Conservation (phyloP, 2,797 vertebrate genomes). For the Enteromius unitaeniatus region DNA sequence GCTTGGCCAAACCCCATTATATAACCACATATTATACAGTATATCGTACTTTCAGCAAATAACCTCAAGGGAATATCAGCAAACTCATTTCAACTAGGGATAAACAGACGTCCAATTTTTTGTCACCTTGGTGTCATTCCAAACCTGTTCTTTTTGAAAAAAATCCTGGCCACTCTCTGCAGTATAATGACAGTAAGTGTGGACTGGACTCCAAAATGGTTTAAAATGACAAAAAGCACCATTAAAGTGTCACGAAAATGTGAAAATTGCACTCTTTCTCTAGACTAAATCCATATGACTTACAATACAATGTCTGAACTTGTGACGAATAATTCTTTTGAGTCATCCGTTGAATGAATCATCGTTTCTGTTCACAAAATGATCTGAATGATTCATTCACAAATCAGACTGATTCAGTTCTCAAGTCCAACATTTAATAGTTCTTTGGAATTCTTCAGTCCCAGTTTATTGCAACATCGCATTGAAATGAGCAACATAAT, state of each 20-base stretch:
- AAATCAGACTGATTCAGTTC: background rate
- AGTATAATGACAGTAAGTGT: background rate
- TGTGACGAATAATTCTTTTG: slow-evolving; percentile 5
- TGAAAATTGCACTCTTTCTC: background rate
- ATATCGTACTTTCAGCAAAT: slow-evolving; percentile 1
- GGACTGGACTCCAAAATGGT: background rate
- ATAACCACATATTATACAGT: too few relatives aligned
- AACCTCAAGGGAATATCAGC: slow-evolving; percentile 17
- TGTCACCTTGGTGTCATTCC: background rate
- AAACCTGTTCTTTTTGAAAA: background rate
- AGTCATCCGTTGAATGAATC: slow-evolving; percentile 14
- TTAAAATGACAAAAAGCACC: slow-evolving; percentile 20
- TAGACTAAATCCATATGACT: background rate
- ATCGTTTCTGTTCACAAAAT: slow-evolving; percentile 1
- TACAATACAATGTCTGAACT: background rate
- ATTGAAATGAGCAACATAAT: background rate
- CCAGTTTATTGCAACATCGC: background rate
- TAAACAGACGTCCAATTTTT: background rate
- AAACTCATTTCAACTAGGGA: background rate
- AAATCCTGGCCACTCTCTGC: background rate
- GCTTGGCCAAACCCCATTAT: slow-evolving; percentile 4
- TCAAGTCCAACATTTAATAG: background rate
- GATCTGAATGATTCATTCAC: background rate
- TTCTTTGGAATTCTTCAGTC: background rate
- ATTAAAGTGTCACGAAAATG: slow-evolving; percentile 5